phyloP scores from a whole-genome alignment of 2,113 vertebrate genomes.

The Plotosus lineatus region DNA sequence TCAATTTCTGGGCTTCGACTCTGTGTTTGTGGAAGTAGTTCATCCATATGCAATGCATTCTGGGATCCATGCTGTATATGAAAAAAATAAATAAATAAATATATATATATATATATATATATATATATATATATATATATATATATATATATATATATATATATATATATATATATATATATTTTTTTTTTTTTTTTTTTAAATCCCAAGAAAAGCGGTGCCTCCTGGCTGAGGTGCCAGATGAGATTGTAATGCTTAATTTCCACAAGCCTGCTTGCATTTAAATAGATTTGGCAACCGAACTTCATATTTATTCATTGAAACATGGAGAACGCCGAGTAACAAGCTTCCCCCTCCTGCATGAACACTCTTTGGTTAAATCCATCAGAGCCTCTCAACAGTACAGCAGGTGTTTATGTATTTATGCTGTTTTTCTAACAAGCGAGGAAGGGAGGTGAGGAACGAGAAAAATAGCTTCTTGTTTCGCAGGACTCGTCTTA shows the following conservation, averaged over 20 bases:
- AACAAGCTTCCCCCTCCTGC: constrained; percentile 45
- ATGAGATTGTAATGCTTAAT: constrained; percentile 60
- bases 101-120: no score
- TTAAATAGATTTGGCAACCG: constrained; percentile 56
- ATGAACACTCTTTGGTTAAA: constrained; percentile 39
- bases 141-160: no score
- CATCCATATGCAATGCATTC: constrained; percentile 54
- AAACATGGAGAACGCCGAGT: constrained; percentile 54
- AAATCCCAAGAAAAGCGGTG: constrained; percentile 29
- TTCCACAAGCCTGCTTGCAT: constrained; percentile 59
- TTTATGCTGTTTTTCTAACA: constrained; percentile 44
- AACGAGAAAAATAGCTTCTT: constrained; percentile 49
- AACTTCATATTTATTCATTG: constrained; percentile 56
- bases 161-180: no score
- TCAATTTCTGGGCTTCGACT: constrained; percentile 25
- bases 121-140: no score
- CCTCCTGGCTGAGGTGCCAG: constrained; percentile 45
- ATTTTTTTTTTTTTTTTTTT: no score
- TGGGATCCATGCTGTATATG: constrained; percentile 45
- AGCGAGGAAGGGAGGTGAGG: constrained; percentile 6
- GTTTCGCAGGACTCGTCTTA: constrained; percentile 50
- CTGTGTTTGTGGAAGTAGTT: constrained; percentile 35
- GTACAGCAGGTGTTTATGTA: constrained; percentile 58
- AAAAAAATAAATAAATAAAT: no score
- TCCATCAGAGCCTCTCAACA: constrained; percentile 49